Conservation (phyloP, 2,888 invertebrate genomes). For the Apantesis nais region DNA sequence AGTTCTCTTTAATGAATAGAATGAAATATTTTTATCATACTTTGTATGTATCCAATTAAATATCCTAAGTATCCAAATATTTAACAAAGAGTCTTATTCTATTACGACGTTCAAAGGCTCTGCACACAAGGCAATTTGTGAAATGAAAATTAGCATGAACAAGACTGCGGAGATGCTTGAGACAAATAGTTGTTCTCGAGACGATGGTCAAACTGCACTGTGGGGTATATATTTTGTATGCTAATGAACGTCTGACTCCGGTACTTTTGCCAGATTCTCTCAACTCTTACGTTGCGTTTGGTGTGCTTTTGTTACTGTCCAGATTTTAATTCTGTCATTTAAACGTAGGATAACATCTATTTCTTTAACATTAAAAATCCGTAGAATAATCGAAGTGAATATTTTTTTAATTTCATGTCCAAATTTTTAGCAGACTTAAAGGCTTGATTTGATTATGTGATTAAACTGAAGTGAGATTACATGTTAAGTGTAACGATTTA, state of each 20-base stretch:
- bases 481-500: no score
- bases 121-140: conserved; percentile 55
- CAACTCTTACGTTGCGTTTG: background rate
- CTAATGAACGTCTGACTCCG: conserved; percentile 69
- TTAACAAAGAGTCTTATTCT: conserved; percentile 30
- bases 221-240: conserved; percentile 69
- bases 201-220: conserved; percentile 51
- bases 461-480: no score
- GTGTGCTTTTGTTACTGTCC: background rate
- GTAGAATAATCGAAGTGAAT: no score
- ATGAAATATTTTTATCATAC: background rate
- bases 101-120: conserved; percentile 32
- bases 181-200: conserved; percentile 66
- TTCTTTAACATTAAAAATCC: background rate
- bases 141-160: conserved; percentile 72
- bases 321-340: background rate
- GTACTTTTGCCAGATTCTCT: conserved; percentile 47
- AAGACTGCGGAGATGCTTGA: conserved; percentile 59
- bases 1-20: background rate
- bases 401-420: no score
- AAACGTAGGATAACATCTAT: background rate
- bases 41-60: background rate
- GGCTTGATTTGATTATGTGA: no score
- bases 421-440: no score
- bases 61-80: conserved; percentile 3